Base-by-base conservation (phyloP, 2,797 vertebrate genomes). In the Synanceia verrucosa region DNA sequence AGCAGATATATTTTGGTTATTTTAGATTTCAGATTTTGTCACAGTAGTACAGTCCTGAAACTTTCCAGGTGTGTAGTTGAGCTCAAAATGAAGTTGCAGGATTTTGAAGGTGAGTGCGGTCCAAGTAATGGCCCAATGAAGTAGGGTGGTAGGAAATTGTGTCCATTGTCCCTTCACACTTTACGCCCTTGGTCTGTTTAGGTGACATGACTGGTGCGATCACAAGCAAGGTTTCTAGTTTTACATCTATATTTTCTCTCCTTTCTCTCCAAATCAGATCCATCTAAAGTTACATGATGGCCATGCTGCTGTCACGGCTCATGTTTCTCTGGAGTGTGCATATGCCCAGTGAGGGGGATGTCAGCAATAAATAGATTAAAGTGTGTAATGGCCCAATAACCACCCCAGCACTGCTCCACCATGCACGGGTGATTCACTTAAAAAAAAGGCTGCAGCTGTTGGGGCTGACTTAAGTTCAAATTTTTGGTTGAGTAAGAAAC, bases 291-390 rank as follows among this genome's bases (percentile, higher is more conserved):
- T 81, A 72, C 87, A 63, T 2, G 73, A 79, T 69, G 59, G 57
- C 62, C 68, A 50, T 43, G 67, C 71, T 74, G 79, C 76, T 83
- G 78, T 84, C 63, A 37, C 39, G 36, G 63, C 71, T 87, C 81
- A 55, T 76, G 70, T 85, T 88, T 81, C 82, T 72, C 48, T 76
- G 67, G 60, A 79, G 74, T 83, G 77, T 83, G 79, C 78, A 78
- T 85, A 72, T 79, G 82, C 67, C 78, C 31, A 9, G 60, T 79
- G 57, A 84, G 75, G 77, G 51, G 76, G 75, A 81, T 86, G 76
- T 81, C 70, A 82, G 86, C 79, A 86, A 89, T 91, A 87, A 91
- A 91, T 89, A 91, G 82, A 90, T 92, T 85, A 90, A 89, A 92
- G 84, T 86, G 78, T 86, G 80, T 88, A 81, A 90, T 84, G 82